Evolutionary conservation across 2,797 vertebrate genomes (phyloP), one percentile per base, ranked within the genome.

Genomic region (Melanotaenia parkinsoni): DNA sequence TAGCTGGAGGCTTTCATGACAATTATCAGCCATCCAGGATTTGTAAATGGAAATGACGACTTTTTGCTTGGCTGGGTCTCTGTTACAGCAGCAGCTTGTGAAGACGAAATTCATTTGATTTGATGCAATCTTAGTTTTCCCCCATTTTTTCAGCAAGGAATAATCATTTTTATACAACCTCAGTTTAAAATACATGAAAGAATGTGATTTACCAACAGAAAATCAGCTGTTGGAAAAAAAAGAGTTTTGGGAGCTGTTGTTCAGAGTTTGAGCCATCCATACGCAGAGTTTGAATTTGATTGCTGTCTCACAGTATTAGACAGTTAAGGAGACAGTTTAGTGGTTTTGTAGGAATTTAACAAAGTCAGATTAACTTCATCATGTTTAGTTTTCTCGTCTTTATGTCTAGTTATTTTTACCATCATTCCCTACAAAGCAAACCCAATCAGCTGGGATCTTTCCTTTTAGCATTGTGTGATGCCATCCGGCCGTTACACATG

Each of bases 341-440:
- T 60, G 12, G 11, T 43, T 65, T 65, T 61, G 4, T 1, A 22
- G 58, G 33, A 67, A 32, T 70, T 0, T 32, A 66, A 60, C 24
- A 33, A 40, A 47, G 67, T 45, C 14, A 65, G 4, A 9, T 22
- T 53, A 45, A 70, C 35, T 33, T 67, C 12, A 74, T 74, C 60
- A 69, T n/a, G 43, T 14, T 50, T n/a, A 70, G 45, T 72, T 76
- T 12, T 60, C 26, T 70, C 3, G 10, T 58, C 24, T 7, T 12
- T 5, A 0, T 61, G 58, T 60, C 51, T 51, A 4, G 11, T 61
- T 47, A 16, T 57, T 59, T 43, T 61, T 16, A 58, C 57, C 14
- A n/a, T 67, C 32, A 28, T 65, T 74, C 43, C 32, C 56, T 43
- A 10, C 45, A 28, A 71, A 71, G 59, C 51, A 30, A 70, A 81